Base-by-base conservation (phyloP, 2,113 vertebrate species). In the Cromileptes altivelis region DNA sequence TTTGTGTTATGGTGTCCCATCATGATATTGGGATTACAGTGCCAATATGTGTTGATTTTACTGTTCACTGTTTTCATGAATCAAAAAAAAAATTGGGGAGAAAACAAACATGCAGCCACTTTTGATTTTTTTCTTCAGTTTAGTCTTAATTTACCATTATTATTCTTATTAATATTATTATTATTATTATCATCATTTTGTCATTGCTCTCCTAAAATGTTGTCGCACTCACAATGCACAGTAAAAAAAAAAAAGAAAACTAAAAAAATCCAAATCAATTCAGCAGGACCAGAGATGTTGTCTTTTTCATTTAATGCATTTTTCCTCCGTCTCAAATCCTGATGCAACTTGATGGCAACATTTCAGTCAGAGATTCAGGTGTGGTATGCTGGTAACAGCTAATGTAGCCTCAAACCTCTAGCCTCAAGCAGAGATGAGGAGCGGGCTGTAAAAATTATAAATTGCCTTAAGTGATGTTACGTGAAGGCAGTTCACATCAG, bases 11-110 rank as follows among this genome's bases (percentile, higher is more conserved):
- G 68, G 9, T 78, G 69, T 72, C 58, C 21, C 23, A 14, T 69
- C 76, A 87, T 82, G 58, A 85, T 65, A 88, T 72, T 73, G 42
- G 69, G 79, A 87, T 89, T n/a, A 2, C 12, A 73, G 33, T 75
- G 68, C 33, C 3, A 27, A 52, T 13, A 70, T 5, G 3, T 21
- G 9, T 18, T 4, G 10, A 57, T 67, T 74, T 78, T 33, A 9
- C 6, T 78, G 56, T 78, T 49, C 2, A 15, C 42, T 45, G 42
- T 45, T 45, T 3, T 12, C 11, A 49, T 14, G 15, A 49, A 49
- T 15, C 30, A 30, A 30, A 30, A 30, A 30, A 30, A 30, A 4
- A 30, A 27, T 8, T 40, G 1, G 40, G 40, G 40, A 42, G 6
- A 42, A 42, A 42, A 42, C 10, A 5, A 42, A 10, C 10, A 10